Evolutionary conservation across 1,140 invertebrate genomes (phyloP), one percentile per base, ranked within the genome.

Genomic region (Drosophila takahashii): DNA sequence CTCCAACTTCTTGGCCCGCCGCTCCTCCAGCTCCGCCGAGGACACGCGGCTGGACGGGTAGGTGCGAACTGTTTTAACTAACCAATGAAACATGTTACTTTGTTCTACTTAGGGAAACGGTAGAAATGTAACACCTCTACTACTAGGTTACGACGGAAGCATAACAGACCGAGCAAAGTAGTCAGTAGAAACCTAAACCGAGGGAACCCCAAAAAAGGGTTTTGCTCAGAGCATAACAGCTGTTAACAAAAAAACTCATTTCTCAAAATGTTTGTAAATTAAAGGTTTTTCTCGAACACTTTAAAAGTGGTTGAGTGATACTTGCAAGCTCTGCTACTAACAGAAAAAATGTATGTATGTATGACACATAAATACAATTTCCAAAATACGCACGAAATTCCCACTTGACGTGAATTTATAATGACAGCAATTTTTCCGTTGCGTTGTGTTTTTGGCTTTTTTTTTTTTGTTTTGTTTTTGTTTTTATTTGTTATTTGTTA

Each of bases 21-120:
- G 94, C 74, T 97, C 96, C 79, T 96, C 95, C 39, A 97, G 93
- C 71, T n/a, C n/a, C 96, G 94, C 67, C 67, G 93, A 93, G 51
- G 92, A 92, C 76, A 94, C 94, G 59, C 96, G 96, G 90, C 96
- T 96, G 3, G 96, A 94, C 52, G 96, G 96, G 90, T 94, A 94
- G 76, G 93, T 93, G 58, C 92, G 84, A 50, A 92, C 84, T 47
- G 92, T 93, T 66, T 91, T 92, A 39, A 92, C 92, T 92, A 93
- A 92, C 42, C 90, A 81, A 61, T 89, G 90, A 65, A 90, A 92
- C 73, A 91, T 89, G 73, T 89, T 84, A 48, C 32, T 57, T 32
- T 37, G 10, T n/a, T n/a, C n/a, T 22, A 22, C 22, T 22, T 22
- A 22, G 22, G 22, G 22, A 22, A 22, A 3, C 22, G 1, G 3